phyloP scores from a whole-genome alignment of 2,797 vertebrate species.

The Steatocranus sp. region DNA sequence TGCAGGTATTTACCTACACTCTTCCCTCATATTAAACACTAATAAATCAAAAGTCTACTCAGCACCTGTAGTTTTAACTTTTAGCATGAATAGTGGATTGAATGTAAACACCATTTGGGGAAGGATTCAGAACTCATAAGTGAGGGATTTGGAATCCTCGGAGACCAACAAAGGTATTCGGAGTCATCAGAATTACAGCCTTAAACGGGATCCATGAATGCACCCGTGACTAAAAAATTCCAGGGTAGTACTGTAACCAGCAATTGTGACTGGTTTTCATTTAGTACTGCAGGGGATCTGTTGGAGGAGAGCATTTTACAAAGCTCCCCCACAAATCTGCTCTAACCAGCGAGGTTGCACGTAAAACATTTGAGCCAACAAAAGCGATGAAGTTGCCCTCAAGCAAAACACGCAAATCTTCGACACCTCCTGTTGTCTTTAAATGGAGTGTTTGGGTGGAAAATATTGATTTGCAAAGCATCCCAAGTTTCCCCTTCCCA shows the following conservation, averaged over 20 bases:
- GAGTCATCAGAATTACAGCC: constrained; percentile 14
- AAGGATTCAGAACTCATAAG: not conserved
- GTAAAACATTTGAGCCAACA: not conserved
- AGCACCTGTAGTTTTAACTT: not conserved
- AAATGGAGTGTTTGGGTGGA: not conserved
- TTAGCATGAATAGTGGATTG: rapidly evolving
- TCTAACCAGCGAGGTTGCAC: not conserved
- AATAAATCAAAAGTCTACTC: not conserved
- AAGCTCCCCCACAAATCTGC: not conserved
- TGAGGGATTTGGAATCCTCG: not conserved
- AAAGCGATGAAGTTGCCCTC: not conserved
- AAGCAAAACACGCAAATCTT: not conserved
- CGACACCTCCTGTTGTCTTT: not conserved
- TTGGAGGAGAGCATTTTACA: not conserved
- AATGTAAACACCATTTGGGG: not conserved
- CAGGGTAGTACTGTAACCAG: constrained; percentile 14
- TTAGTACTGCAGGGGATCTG: constrained; percentile 2
- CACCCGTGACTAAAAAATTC: constrained; percentile 52
- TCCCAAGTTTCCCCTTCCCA: not conserved
- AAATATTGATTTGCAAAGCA: constrained; percentile 5
- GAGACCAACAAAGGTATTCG: constrained; percentile 6
- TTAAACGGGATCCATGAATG: constrained; percentile 12
- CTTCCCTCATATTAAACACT: not conserved
- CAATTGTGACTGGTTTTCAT: constrained; percentile 37
- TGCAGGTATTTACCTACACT: not conserved